Evolutionary conservation across 1,140 invertebrate species (phyloP).

Genomic region (Pseudomyrmex cubaensis): DNA sequence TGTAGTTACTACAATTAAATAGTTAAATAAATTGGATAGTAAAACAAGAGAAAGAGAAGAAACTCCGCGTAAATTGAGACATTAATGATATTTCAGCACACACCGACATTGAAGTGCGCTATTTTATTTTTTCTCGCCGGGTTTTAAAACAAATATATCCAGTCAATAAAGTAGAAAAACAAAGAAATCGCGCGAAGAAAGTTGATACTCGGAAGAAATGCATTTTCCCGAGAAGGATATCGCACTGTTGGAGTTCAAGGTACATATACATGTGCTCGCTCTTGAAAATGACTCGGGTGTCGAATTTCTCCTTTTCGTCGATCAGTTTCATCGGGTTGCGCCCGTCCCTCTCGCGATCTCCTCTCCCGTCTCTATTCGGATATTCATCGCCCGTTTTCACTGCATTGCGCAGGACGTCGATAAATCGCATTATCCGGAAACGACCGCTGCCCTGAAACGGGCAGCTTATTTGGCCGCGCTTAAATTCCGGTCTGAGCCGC

Average conservation of each 20-base stretch:
- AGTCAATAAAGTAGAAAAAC: slow-evolving; percentile 1
- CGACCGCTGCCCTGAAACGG: slow-evolving; percentile 22
- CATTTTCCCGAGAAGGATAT: slow-evolving; percentile 24
- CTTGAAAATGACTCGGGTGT: slow-evolving; percentile 33
- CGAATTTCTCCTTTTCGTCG: slow-evolving; percentile 56
- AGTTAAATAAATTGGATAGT: no score
- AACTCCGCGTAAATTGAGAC: no score
- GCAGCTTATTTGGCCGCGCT: slow-evolving; percentile 62
- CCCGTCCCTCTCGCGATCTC: neutral
- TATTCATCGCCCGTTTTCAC: slow-evolving; percentile 71
- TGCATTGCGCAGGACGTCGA: slow-evolving; percentile 71
- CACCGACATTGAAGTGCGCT: no score
- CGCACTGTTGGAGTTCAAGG: slow-evolving; percentile 8
- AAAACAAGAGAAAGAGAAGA: no score
- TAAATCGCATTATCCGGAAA: slow-evolving; percentile 70
- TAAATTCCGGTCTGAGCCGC: slow-evolving; percentile 53
- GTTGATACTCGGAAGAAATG: slow-evolving; percentile 1
- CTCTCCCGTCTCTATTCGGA: slow-evolving; percentile 38
- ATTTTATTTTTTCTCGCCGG: no score
- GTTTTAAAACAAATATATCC: neutral
- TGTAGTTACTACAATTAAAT: neutral
- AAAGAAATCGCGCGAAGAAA: neutral
- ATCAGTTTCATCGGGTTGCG: slow-evolving; percentile 30
- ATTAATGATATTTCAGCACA: no score
- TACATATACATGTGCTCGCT: slow-evolving; percentile 6